Evolutionary conservation across 2,888 invertebrate species (phyloP), one percentile per base, ranked within the genome.

Genomic region (Thymelicus sylvestris): DNA sequence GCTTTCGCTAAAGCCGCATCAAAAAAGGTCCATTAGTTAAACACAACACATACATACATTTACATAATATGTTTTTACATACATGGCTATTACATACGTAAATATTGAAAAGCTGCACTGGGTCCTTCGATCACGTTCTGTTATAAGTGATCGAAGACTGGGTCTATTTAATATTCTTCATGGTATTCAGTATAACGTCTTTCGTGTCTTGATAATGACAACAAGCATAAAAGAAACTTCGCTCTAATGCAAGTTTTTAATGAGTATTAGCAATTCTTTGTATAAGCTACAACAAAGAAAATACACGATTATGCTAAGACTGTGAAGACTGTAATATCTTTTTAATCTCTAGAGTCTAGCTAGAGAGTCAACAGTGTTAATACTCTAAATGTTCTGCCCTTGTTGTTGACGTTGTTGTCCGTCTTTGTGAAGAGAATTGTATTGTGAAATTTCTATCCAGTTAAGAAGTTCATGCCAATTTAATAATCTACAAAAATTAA

Each of bases 241-340:
- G 64, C 50, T 57, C 10, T 59, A 69, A 69, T 69, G 69, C 50
- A 69, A 65, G 69, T 65, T 65, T 66, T 69, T 65, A 69, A 69
- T 69, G 64, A 65, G 64, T 69, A 50, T 64, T 69, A 69, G 64
- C 64, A 65, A 41, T 59, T 65, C 57, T 68, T 60, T 57, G 61
- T 50, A 24, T 13, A 24, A 55, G 69, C 39, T 64, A 39, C 48
- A 50, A 62, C 62, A 68, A 68, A 63, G 69, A 57, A 64, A 63
- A 62, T 41, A 69, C 57, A 57, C 39, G 24, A 24, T 59, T 64
- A 64, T 38, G 39, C 39, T n/a, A 38, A 50, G 50, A 38, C 52
- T n/a, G n/a, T n/a, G 48, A 48, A 31, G 48, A 47, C 44, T 15
- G n/a, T 63, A 48, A 63, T 48, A 48, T 63, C 48, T 19, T 31